phyloP scores from a whole-genome alignment of 2,888 invertebrate genomes.

The Xestia xanthographa region DNA sequence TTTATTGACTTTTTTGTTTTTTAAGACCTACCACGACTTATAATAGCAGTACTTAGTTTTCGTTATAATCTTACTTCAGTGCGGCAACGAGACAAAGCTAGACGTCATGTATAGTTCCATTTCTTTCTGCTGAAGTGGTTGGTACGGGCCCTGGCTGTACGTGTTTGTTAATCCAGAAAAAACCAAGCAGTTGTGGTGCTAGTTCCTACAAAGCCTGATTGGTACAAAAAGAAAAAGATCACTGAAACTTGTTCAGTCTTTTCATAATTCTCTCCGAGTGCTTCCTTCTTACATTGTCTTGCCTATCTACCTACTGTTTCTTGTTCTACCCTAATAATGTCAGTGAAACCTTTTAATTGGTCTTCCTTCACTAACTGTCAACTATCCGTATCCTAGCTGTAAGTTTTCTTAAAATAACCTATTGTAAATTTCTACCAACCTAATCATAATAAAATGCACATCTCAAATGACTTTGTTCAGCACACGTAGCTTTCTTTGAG shows the following conservation, averaged over 20 bases:
- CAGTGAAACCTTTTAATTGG: no score
- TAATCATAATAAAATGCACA: constrained; percentile 15
- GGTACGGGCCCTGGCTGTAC: background rate
- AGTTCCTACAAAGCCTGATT: background rate
- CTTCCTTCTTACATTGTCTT: no score
- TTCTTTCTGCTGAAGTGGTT: background rate
- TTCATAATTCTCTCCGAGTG: no score
- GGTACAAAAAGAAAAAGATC: no score
- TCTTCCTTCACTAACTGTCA: no score
- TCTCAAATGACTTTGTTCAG: constrained; percentile 7
- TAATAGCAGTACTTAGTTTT: background rate
- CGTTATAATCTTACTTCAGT: background rate
- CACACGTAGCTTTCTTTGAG: constrained; percentile 35
- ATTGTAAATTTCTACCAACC: background rate
- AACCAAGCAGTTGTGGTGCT: background rate
- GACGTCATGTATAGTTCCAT: background rate
- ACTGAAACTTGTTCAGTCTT: no score
- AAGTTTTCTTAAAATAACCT: no score
- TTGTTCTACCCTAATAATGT: no score
- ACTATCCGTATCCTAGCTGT: no score
- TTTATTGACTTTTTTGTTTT: background rate
- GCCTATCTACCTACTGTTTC: no score
- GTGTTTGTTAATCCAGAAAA: background rate
- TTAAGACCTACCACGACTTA: background rate
- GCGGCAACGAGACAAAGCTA: background rate